phyloP scores from a whole-genome alignment of 2,888 invertebrate genomes.

The Andrena flavipes region DNA sequence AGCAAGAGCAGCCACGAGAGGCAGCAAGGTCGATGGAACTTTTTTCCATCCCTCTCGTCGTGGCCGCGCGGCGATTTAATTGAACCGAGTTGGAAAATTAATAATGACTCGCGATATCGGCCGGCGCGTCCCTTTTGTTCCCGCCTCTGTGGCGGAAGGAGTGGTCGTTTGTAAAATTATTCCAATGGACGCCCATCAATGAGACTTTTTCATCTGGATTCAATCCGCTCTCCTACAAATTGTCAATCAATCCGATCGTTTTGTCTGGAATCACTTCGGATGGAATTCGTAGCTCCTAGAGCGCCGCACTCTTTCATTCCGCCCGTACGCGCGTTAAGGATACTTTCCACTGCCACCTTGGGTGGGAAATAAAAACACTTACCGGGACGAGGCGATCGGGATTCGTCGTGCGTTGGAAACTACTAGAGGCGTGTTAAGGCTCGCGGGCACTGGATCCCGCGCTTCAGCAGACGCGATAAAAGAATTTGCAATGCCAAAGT shows the following conservation, averaged over 20 bases:
- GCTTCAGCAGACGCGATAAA: background rate
- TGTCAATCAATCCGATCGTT: background rate
- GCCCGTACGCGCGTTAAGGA: too few relatives aligned
- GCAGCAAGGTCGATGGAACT: background rate
- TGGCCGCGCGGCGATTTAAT: conserved; percentile 24
- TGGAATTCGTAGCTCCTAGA: too few relatives aligned
- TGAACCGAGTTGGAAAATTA: conserved; percentile 25
- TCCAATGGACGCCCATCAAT: conserved; percentile 6
- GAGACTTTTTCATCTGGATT: background rate
- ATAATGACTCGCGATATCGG: conserved; percentile 21
- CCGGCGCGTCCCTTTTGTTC: conserved; percentile 11
- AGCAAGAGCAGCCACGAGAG: background rate
- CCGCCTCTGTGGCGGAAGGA: background rate
- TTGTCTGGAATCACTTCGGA: background rate
- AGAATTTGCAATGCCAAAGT: background rate
- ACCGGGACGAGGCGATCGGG: too few relatives aligned
- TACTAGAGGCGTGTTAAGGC: too few relatives aligned
- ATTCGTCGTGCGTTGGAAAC: too few relatives aligned
- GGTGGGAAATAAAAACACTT: too few relatives aligned
- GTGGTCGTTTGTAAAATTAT: conserved; percentile 30
- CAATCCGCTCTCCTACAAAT: background rate
- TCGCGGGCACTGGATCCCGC: too few relatives aligned
- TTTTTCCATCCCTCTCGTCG: background rate
- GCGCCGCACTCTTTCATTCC: too few relatives aligned
- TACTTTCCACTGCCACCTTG: too few relatives aligned